Base-by-base conservation (phyloP, 2,797 vertebrate species). In the Dallia pectoralis region DNA sequence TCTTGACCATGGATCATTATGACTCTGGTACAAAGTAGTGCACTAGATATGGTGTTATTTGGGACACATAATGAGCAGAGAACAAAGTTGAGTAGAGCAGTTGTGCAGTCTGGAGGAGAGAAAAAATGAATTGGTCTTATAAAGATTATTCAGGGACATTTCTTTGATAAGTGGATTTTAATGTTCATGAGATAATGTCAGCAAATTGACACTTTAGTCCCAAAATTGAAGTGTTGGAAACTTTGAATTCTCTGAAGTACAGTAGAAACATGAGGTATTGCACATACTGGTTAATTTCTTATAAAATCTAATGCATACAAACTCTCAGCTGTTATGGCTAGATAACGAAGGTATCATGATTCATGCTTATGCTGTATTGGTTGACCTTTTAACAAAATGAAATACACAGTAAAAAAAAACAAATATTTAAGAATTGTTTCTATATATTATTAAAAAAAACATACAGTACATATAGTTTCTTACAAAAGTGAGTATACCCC, bases 101-200 rank as follows among this genome's bases (percentile, higher is more conserved):
- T 62, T 79, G 79, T 80, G 80, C 64, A 78, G 78, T 73, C 40
- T 22, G 49, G 47, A 22, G 61, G 36, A n/a, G 69, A 77, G 77
- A 85, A 80, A 81, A 87, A 83, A 90, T 85, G 8, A 87, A 82
- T 84, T 76, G 69, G 80, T 82, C 90, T 92, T 93, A 92, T 93
- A 91, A 89, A 91, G 90, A 89, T 92, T 87, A 86, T 78, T 90
- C 91, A 92, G 89, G 89, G 91, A 92, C 90, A 87, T 91, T 92
- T 92, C 89, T 93, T 94, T 93, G 94, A 94, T 93, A 93, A 93
- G 91, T 91, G 90, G 89, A 85, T 87, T 90, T 92, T 90, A 89
- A 91, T 93, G 87, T 89, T 89, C 81, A 88, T 91, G 89, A 89
- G 91, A 93, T 91, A 92, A 89, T 88, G 91, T 93, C 90, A 91